Conservation (phyloP, 2,888 invertebrate species). For the Lydus trimaculatus region DNA sequence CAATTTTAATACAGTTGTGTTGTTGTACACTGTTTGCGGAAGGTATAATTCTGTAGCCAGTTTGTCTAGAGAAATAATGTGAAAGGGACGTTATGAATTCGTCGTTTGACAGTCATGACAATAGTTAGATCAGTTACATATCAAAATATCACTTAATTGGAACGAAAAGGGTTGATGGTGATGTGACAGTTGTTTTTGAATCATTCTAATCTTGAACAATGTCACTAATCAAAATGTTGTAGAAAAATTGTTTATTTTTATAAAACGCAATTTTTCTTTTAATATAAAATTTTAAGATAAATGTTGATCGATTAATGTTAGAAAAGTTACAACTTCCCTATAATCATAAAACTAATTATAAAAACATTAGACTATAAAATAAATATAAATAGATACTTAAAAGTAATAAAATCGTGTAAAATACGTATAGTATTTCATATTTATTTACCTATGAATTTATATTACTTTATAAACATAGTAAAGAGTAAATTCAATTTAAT, state of each 20-base stretch:
- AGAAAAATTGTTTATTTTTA: neutral
- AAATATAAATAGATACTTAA: neutral
- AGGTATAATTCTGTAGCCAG: neutral
- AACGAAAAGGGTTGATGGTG: conserved; percentile 9
- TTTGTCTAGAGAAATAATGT: neutral
- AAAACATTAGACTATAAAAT: neutral
- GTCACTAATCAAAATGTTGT: neutral
- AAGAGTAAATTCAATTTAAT: neutral
- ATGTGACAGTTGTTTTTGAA: conserved; percentile 6
- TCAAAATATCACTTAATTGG: conserved; percentile 11
- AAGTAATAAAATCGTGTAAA: neutral
- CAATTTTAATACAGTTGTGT: conserved; percentile 2
- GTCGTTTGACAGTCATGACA: conserved; percentile 10
- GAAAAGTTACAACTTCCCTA: neutral
- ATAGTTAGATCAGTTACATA: conserved; percentile 9
- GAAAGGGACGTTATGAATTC: conserved; percentile 15
- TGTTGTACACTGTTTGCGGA: neutral
- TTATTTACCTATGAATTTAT: conserved; percentile 1
- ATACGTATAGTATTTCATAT: neutral
- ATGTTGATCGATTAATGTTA: neutral
- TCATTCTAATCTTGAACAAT: neutral
- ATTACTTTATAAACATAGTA: neutral
- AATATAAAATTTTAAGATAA: neutral
- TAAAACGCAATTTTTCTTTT: neutral
- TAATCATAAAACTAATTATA: conserved; percentile 8